These are phyloP conservation scores for Agrochola litura DNA, from an alignment of 2,888 invertebrate species.

Conservation along the genomic window DNA sequence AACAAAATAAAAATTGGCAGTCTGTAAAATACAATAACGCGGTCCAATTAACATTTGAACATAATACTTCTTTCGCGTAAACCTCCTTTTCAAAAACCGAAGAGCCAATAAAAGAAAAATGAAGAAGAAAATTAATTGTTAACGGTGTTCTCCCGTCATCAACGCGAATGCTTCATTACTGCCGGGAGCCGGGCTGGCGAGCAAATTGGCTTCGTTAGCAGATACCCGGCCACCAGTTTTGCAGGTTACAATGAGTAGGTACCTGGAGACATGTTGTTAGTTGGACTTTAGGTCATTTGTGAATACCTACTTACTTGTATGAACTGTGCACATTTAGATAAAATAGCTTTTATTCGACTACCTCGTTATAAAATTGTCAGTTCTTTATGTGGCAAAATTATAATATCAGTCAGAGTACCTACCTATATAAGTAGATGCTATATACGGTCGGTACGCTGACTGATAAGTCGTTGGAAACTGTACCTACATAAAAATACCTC, in stretches of 20 bases:
- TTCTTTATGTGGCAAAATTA: neutral
- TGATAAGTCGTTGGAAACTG: neutral
- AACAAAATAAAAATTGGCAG: neutral
- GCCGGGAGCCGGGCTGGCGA: constrained; percentile 55
- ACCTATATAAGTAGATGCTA: too few species aligned
- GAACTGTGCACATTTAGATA: constrained; percentile 5
- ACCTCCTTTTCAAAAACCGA: constrained; percentile 51
- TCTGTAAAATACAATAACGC: neutral
- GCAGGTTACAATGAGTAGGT: constrained; percentile 51
- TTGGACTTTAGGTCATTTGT: constrained; percentile 35
- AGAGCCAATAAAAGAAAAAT: constrained; percentile 72
- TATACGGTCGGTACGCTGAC: too few species aligned
- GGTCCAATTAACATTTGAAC: constrained; percentile 27
- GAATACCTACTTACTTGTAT: constrained; percentile 2
- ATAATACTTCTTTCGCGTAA: constrained; percentile 21
- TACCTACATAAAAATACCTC: neutral
- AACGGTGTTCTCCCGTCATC: constrained; percentile 61
- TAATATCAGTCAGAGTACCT: too few species aligned
- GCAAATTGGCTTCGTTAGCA: constrained; percentile 82
- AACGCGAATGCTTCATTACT: constrained; percentile 73
- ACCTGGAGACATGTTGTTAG: constrained; percentile 41
- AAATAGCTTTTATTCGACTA: constrained; percentile 1
- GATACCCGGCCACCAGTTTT: constrained; percentile 62
- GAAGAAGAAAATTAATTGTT: constrained; percentile 71
- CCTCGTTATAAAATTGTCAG: too few species aligned